phyloP scores from a whole-genome alignment of 2,797 vertebrate species.

The Picus viridis region DNA sequence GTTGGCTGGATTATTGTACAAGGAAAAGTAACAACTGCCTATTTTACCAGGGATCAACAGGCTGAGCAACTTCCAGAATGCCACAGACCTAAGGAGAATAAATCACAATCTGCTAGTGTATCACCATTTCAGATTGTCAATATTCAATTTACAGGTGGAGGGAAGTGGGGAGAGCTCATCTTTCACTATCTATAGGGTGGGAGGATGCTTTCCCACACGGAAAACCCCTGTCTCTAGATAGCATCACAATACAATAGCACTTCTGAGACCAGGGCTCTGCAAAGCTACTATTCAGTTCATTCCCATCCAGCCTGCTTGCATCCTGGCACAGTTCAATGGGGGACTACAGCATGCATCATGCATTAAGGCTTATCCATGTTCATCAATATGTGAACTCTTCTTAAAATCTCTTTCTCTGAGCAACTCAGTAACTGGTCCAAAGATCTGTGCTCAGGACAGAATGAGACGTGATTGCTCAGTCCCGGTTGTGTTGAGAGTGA shows the following conservation, averaged over 20 bases:
- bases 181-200: fast-evolving
- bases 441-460: background rate
- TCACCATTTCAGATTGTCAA: background rate
- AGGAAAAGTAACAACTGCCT: background rate
- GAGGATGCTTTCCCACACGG: background rate
- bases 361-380: background rate
- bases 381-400: background rate
- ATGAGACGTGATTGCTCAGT: background rate
- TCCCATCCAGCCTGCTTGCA: background rate
- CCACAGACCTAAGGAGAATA: background rate
- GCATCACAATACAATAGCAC: background rate
- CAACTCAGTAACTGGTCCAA: background rate
- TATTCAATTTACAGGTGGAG: no score
- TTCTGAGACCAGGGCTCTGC: background rate
- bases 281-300: background rate
- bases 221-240: background rate
- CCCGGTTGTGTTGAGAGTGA: background rate
- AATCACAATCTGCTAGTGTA: background rate
- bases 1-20: background rate
- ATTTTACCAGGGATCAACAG: no score
- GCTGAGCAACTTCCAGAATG: background rate
- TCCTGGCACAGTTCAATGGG: background rate
- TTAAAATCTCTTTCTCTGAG: background rate
- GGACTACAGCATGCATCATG: background rate
- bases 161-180: background rate